These are phyloP conservation scores for Carpatolechia fugitivella DNA, from an alignment of 2,888 invertebrate species.

Conservation along the genomic window DNA sequence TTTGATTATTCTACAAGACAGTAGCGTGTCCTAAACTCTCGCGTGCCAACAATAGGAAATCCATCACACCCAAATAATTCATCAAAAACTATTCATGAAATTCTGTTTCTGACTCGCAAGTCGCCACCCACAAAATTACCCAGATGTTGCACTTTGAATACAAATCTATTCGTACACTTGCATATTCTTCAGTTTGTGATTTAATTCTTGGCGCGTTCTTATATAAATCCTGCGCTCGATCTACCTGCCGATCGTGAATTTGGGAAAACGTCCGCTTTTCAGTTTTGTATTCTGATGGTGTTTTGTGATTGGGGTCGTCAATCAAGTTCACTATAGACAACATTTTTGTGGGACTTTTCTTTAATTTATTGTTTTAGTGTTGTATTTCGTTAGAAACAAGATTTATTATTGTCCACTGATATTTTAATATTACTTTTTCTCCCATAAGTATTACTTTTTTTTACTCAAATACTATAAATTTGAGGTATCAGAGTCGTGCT, in stretches of 20 bases:
- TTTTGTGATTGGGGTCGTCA: not conserved
- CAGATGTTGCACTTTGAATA: slow-evolving; percentile 62
- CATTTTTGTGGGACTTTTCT: not conserved
- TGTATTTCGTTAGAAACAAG: too few relatives aligned
- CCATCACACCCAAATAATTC: not conserved
- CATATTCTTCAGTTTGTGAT: slow-evolving; percentile 45
- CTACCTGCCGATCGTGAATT: slow-evolving; percentile 9
- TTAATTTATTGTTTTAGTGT: not conserved
- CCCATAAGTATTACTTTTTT: too few relatives aligned
- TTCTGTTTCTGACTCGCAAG: slow-evolving; percentile 51
- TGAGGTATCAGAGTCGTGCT: not conserved
- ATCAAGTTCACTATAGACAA: not conserved
- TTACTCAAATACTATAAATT: too few relatives aligned
- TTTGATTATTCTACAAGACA: not conserved
- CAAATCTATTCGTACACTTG: slow-evolving; percentile 58
- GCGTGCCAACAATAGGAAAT: not conserved
- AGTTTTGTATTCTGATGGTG: slow-evolving; percentile 13
- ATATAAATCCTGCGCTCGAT: slow-evolving; percentile 47
- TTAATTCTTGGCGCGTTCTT: slow-evolving; percentile 56
- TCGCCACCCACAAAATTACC: slow-evolving; percentile 70
- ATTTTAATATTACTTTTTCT: too few relatives aligned
- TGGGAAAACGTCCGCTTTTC: not conserved
- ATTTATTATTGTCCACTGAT: not conserved
- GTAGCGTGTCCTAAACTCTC: not conserved
- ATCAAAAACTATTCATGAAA: slow-evolving; percentile 49